Base-by-base conservation (phyloP, 1,140 invertebrate genomes). In the Fragariocoptes setiger region DNA sequence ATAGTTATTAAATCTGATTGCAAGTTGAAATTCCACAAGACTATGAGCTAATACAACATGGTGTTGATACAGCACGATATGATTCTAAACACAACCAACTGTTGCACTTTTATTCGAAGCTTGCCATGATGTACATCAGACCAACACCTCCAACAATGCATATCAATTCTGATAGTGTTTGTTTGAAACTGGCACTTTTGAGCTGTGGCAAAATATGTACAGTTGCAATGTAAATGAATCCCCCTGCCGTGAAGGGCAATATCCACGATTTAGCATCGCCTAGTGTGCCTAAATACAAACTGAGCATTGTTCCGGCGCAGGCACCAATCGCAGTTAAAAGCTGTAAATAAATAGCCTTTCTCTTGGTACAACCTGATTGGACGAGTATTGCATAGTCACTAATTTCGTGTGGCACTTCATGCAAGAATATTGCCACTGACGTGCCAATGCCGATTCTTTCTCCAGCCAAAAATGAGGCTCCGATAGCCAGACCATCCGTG, bases 381-480 rank as follows among this genome's bases (percentile, higher is more conserved):
- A 94, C 68, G 17, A 95, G 65, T 58, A 94, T 90, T 21, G 86
- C 85, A 67, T 88, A 95, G 61, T 95, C 86, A 39, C 86, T 86
- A 54, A 95, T 90, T 64, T 95, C 86, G 63, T 94, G 86, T 39
- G 86, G 86, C 45, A 95, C 72, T 66, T 94, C 86, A 59, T 94
- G 86, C 22, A 95, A 60, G 19, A 95, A 63, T 53, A 95, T 88
- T 1, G 80, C 90, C 19, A 83, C 59, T 16, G 83, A 90, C 4
- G 86, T 92, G 4, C 90, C 64, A 36, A 78, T 65, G 13, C 76
- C 77, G 47, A 78, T 63, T 50, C 57, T 71, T 49, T 69, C 47
- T 20, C 83, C 82, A 48, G 77, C 80, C 47, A 90, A 66, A 57
- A 75, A 95, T n/a, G 83, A 88, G 5, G 85, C 83, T 38, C 86